These are phyloP conservation scores for Lepidonotus clava DNA, from an alignment of 2,888 invertebrate genomes.

Conservation along the genomic window DNA sequence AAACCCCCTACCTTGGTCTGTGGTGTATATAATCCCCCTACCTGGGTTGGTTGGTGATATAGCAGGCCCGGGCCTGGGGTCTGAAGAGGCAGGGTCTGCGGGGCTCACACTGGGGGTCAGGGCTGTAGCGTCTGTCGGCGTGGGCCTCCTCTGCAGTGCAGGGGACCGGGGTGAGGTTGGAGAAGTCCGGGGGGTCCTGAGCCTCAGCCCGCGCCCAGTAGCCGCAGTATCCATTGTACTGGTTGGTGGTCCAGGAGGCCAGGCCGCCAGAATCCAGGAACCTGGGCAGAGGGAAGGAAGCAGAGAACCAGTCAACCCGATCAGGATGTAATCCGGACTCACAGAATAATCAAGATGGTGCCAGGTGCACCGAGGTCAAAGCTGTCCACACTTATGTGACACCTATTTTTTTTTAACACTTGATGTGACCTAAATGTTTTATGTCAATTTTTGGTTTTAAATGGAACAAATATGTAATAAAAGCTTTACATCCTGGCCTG, in stretches of 20 bases:
- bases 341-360: too few relatives aligned
- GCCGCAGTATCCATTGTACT: not conserved
- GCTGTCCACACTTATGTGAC: too few relatives aligned
- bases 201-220: not conserved
- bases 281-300: too few relatives aligned
- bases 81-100: not conserved
- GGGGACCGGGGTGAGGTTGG: not conserved
- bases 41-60: not conserved
- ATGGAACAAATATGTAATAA: too few relatives aligned
- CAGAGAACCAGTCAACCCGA: too few relatives aligned
- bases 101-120: not conserved
- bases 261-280: not conserved
- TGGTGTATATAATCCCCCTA: too few relatives aligned
- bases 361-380: too few relatives aligned
- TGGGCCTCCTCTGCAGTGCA: not conserved
- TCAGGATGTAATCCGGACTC: too few relatives aligned
- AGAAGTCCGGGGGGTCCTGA: not conserved
- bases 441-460: too few relatives aligned
- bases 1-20: too few relatives aligned
- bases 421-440: too few relatives aligned
- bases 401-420: too few relatives aligned
- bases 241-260: not conserved
- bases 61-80: conserved; percentile 1
- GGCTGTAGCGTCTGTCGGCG: not conserved
- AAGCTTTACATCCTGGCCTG: not conserved